These are phyloP conservation scores for Drosophila pseudoobscura DNA, from an alignment of 1,140 invertebrate species.

Conservation along the genomic window DNA sequence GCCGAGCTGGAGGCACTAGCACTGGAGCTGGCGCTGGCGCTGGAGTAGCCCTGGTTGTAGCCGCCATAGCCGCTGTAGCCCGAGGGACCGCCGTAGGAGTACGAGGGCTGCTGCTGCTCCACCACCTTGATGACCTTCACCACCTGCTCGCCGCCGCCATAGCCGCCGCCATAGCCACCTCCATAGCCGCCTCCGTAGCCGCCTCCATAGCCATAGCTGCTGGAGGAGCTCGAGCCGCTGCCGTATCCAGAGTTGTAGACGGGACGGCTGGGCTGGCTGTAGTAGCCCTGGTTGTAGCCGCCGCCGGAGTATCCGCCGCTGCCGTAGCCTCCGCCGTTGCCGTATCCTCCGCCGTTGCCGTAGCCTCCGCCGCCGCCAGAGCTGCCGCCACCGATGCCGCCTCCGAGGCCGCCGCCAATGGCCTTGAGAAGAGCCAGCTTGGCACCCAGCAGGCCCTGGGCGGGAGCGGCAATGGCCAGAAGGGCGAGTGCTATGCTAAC, in stretches of 20 bases:
- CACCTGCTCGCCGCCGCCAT: conserved; percentile 58
- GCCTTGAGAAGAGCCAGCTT: conserved; percentile 69
- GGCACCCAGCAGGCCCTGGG: conserved; percentile 68
- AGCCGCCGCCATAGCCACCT: conserved; percentile 16
- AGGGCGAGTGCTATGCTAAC: conserved; percentile 60
- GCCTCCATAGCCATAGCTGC: conserved; percentile 30
- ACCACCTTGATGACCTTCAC: conserved; percentile 70
- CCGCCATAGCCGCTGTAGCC: conserved; percentile 39
- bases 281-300: conserved; percentile 68
- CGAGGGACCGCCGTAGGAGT: conserved; percentile 34
- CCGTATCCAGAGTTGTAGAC: conserved; percentile 52
- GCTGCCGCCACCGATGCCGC: conserved; percentile 39
- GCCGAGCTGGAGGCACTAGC: conserved; percentile 31
- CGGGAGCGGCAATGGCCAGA: conserved; percentile 54
- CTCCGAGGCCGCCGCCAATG: conserved; percentile 22
- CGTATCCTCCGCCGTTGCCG: conserved; percentile 8
- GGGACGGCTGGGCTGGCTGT: conserved; percentile 65
- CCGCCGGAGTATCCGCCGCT: conserved; percentile 59
- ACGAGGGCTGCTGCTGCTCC: conserved; percentile 46
- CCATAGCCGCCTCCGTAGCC: conserved; percentile 38
- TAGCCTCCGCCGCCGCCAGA: conserved; percentile 16
- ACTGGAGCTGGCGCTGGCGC: conserved; percentile 41
- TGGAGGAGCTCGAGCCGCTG: conserved; percentile 21
- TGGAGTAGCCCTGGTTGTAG: conserved; percentile 16
- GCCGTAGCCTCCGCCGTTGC: conserved; percentile 32